phyloP scores from a whole-genome alignment of 1,140 invertebrate genomes.

The Acromyrmex echinatior region DNA sequence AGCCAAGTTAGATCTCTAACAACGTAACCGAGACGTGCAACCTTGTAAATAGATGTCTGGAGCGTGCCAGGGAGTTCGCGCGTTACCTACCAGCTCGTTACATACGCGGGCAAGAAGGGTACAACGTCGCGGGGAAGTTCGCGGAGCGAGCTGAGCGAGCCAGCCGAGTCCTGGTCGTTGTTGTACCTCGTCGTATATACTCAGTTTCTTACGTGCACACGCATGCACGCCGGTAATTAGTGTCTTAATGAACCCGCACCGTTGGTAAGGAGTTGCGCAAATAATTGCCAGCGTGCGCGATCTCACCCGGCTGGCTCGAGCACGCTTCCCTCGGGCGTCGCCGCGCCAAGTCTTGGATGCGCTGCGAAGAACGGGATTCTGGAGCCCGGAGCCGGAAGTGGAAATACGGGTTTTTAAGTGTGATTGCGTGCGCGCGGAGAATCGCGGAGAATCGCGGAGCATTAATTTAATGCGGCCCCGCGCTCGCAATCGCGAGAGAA shows the following conservation, averaged over 20 bases:
- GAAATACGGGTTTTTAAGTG: constrained; percentile 46
- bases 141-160: constrained; percentile 57
- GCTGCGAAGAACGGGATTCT: too few relatives aligned
- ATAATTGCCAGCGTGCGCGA: constrained; percentile 77
- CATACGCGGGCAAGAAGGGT: constrained; percentile 59
- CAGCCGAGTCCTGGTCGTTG: constrained; percentile 39
- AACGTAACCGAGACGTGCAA: constrained; percentile 77
- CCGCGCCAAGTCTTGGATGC: constrained; percentile 6
- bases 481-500: constrained; percentile 18
- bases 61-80: constrained; percentile 74
- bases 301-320: constrained; percentile 50
- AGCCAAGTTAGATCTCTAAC: constrained; percentile 72
- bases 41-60: constrained; percentile 84
- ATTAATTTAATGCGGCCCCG: constrained; percentile 58
- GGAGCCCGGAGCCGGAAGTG: neutral
- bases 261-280: constrained; percentile 72
- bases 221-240: constrained; percentile 82
- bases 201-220: constrained; percentile 78
- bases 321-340: constrained; percentile 39
- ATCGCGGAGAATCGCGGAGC: constrained; percentile 26
- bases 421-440: constrained; percentile 57
- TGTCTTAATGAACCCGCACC: constrained; percentile 78
- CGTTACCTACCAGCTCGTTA: constrained; percentile 28
- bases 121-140: constrained; percentile 75
- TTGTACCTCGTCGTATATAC: constrained; percentile 70